Base-by-base conservation (phyloP, 2,888 invertebrate genomes). In the Tinea semifulvella region DNA sequence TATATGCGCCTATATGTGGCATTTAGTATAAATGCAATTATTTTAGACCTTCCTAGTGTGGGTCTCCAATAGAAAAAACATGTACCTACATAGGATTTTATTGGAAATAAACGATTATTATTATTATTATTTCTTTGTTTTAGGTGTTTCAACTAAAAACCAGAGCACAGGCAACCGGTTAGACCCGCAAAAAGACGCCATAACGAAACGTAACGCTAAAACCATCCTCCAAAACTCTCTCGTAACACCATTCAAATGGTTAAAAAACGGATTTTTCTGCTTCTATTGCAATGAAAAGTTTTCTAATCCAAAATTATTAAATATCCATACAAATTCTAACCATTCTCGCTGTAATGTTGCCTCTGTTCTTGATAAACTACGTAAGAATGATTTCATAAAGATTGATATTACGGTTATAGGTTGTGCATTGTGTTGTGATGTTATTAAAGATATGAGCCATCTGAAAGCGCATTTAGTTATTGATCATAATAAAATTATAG, bases 401-500 rank as follows among this genome's bases (percentile, higher is more conserved):
- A 11, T 40, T 2, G 40, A 40, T 17, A 22, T 40, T 2, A 40
- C 22, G n/a, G 2, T 22, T 22, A 22, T 40, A 11, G 17, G 13
- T 2, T 40, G 40, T 20, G 11, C 4, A 4, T 7, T 40, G 8
- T 40, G 40, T 22, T 2, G 5, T 17, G 20, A 20, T 10, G 6
- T 3, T 18, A 22, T 13, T 22, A n/a, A 40, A n/a, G 22, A 40
- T 40, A 20, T 40, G 3, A 13, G 3, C n/a, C 4, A 2, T 3
- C 11, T 40, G 5, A 40, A 40, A 22, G 13, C 4, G 4, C 40
- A 40, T 40, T 40, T 40, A 20, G 11, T n/a, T 2, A 22, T n/a
- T 14, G 11, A 5, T 7, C 40, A 40, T 11, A 20, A 40, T 6
- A 43, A 52, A 7, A 55, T 52, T 50, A 56, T 75, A 7, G 74